These are phyloP conservation scores for Drosophila kanekoi DNA, from an alignment of 2,888 invertebrate species.

Conservation along the genomic window DNA sequence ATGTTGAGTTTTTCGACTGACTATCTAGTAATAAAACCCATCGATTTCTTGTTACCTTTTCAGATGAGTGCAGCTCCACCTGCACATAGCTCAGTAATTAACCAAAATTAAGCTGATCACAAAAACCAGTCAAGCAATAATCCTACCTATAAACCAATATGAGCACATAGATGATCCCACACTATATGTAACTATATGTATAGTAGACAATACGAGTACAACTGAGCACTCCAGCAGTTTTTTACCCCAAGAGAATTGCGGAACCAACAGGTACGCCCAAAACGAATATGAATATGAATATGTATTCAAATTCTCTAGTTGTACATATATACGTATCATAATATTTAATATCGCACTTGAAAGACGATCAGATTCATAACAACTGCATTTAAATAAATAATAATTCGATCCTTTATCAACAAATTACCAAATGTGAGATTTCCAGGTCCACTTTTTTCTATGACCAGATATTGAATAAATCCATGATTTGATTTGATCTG, in stretches of 20 bases:
- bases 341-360: background rate
- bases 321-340: background rate
- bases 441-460: no score
- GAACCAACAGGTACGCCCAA: slow-evolving; percentile 79
- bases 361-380: background rate
- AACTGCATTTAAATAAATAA: background rate
- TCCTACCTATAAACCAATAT: slow-evolving; percentile 32
- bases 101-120: slow-evolving; percentile 30
- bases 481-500: slow-evolving; percentile 13
- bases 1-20: slow-evolving; percentile 15
- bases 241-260: slow-evolving; percentile 80
- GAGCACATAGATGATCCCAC: slow-evolving; percentile 43
- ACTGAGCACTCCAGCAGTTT: slow-evolving; percentile 61
- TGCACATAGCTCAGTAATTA: slow-evolving; percentile 32
- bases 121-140: slow-evolving; percentile 19
- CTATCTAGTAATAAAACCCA: slow-evolving; percentile 32
- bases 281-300: background rate
- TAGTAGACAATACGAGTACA: slow-evolving; percentile 56
- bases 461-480: slow-evolving; percentile 10
- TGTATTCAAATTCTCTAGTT: slow-evolving; percentile 1
- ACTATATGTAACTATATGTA: slow-evolving; percentile 32
- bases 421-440: background rate
- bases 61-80: slow-evolving; percentile 52
- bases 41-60: slow-evolving; percentile 52
- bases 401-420: background rate